Base-by-base conservation (phyloP, 2,113 vertebrate genomes). In the Macquaria australasica region DNA sequence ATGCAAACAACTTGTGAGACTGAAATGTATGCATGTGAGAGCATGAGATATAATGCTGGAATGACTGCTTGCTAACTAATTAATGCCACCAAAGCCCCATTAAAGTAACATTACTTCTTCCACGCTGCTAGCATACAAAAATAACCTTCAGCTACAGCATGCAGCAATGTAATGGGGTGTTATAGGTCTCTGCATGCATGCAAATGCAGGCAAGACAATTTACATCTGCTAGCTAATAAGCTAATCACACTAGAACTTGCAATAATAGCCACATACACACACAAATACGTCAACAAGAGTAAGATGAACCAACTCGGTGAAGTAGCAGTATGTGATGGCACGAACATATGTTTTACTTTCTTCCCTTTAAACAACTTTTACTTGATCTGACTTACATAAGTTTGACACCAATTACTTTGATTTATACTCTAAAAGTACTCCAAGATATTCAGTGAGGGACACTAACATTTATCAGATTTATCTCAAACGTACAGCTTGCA, bases 51-150 rank as follows among this genome's bases (percentile, higher is more conserved):
- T 58, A 78, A 79, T 41, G 55, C 64, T 55, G 68, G 48, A 62
- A 69, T 3, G 48, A 58, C 15, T 59, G 63, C 43, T 74, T 48
- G 6, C 41, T 75, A 23, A 81, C 68, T 84, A 88, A 82, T 87
- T 80, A 83, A 86, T 68, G 51, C 55, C 73, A 71, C 23, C 20
- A 31, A 41, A 76, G 73, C 25, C 53, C 53, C 73, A 85, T 79
- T 78, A 89, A 88, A 82, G 50, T 87, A 78, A 73, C 79, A 78
- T 28, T 51, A 77, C 43, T 43, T 74, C 21, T 48, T 77, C 18
- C 58, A 59, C 84, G 78, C 31, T 60, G 50, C 66, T 37, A 3
- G 31, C 58, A 70, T 87, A 53, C 60, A 9, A 34, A 55, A 43
- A 45, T 53, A 56, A 67, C 70, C 83, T 79, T 63, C 21, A 84